Conservation (phyloP, 2,113 vertebrate genomes). For the Macquaria australasica region DNA sequence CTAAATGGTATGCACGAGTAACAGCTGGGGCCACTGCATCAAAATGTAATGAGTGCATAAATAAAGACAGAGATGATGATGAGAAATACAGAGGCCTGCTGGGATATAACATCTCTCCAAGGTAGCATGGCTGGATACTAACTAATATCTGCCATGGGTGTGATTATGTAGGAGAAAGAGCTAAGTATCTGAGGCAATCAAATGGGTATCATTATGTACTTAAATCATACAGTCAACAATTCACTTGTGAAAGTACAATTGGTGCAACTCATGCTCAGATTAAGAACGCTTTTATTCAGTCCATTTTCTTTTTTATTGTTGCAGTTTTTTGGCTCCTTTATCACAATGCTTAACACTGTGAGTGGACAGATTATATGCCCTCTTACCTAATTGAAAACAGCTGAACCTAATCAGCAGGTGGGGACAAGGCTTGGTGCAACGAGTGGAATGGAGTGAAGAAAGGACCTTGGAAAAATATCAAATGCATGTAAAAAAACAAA, state of each 20-base stretch:
- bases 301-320: background rate
- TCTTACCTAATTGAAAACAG: background rate
- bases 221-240: slow-evolving; percentile 3
- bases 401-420: background rate
- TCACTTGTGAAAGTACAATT: background rate
- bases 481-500: background rate
- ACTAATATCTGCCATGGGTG: slow-evolving; percentile 14
- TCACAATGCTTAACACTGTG: background rate
- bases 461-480: background rate
- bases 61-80: slow-evolving; percentile 63
- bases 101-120: slow-evolving; percentile 47
- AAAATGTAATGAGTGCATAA: slow-evolving; percentile 64
- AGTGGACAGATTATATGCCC: background rate
- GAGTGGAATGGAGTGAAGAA: background rate
- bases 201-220: slow-evolving; percentile 13
- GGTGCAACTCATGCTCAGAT: background rate
- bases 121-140: slow-evolving; percentile 39
- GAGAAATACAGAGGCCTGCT: slow-evolving; percentile 46
- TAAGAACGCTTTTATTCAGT: background rate
- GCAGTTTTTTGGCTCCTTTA: too few species aligned
- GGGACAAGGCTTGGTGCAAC: background rate
- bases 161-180: slow-evolving; percentile 9
- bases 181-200: slow-evolving; percentile 1
- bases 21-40: slow-evolving; percentile 75
- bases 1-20: slow-evolving; percentile 63